phyloP scores from a whole-genome alignment of 2,888 invertebrate genomes.

The Eutolmus rufibarbis region DNA sequence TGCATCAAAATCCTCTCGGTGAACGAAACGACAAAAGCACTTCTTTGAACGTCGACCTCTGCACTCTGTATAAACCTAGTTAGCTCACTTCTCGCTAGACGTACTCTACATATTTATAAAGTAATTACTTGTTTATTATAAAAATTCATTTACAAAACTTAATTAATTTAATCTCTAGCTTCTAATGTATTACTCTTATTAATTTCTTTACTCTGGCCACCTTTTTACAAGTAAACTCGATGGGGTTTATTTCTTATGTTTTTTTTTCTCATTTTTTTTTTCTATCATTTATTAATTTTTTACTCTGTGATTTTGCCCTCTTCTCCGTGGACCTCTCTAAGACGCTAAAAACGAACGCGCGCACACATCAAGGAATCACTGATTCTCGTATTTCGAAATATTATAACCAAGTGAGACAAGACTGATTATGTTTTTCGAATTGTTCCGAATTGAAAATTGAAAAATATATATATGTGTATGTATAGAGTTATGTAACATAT shows the following conservation, averaged over 20 bases:
- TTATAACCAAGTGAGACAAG: conserved; percentile 20
- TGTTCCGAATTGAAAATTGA: conserved; percentile 19
- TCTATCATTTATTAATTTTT: background rate
- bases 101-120: conserved; percentile 33
- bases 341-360: background rate
- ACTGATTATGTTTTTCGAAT: conserved; percentile 35
- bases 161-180: conserved; percentile 33
- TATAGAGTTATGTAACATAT: conserved; percentile 34
- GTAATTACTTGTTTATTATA: conserved; percentile 29
- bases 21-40: conserved; percentile 27
- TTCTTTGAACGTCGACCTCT: background rate
- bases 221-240: conserved; percentile 40
- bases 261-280: background rate
- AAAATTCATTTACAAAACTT: conserved; percentile 41
- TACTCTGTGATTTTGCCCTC: background rate
- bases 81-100: conserved; percentile 30
- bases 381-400: conserved; percentile 2
- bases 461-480: conserved; percentile 26
- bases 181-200: conserved; percentile 31
- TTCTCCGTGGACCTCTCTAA: background rate
- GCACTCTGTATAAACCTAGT: conserved; percentile 7
- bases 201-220: conserved; percentile 36
- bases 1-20: conserved; percentile 35
- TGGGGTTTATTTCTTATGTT: conserved; percentile 24
- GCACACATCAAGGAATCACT: conserved; percentile 16